These are phyloP conservation scores for Beaufortia kweichowensis DNA, from an alignment of 2,113 vertebrate genomes.

Conservation along the genomic window DNA sequence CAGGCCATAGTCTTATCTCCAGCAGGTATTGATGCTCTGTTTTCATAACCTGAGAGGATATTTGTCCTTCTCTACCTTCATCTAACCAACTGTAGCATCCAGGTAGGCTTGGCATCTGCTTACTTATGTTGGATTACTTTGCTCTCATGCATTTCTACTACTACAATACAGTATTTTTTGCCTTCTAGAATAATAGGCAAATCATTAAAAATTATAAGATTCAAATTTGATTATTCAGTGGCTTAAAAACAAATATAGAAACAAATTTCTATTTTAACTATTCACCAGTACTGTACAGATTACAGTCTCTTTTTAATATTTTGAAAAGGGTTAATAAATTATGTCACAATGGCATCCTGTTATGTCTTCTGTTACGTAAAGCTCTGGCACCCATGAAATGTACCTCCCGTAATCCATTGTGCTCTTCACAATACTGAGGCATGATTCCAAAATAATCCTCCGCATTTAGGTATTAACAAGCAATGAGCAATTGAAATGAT, in stretches of 20 bases:
- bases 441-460: not conserved
- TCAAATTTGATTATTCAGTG: no score
- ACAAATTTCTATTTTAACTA: no score
- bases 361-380: not conserved
- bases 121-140: not conserved
- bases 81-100: slow-evolving; percentile 18
- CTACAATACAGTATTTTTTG: no score
- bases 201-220: no score
- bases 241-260: no score
- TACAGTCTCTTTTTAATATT: no score
- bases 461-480: not conserved
- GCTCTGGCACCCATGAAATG: not conserved
- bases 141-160: not conserved
- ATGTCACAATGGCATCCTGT: not conserved
- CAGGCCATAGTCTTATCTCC: slow-evolving; percentile 93
- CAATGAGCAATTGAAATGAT: not conserved
- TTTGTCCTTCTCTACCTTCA: not conserved
- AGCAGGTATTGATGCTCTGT: slow-evolving; percentile 88
- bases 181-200: no score
- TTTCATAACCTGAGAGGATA: slow-evolving; percentile 72
- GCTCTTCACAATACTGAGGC: not conserved
- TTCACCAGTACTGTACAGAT: no score
- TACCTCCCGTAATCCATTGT: not conserved
- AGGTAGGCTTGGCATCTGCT: slow-evolving; percentile 36
- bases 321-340: no score